Base-by-base conservation (phyloP, 2,113 vertebrate genomes). In the Rissa tridactyla region DNA sequence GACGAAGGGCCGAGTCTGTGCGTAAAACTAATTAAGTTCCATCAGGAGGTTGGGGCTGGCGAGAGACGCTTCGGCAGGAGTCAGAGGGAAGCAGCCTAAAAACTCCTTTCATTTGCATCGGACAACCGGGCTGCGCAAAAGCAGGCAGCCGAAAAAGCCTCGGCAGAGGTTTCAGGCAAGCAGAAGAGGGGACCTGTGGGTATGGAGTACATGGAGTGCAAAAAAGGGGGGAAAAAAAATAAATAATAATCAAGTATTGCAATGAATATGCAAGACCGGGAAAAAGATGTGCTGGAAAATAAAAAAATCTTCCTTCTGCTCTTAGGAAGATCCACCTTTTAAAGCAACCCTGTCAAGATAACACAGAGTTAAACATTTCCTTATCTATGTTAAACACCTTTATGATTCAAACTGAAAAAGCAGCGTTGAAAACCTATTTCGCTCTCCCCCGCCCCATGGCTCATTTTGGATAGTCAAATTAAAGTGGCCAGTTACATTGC, bases 311-410 rank as follows among this genome's bases (percentile, higher is more conserved):
- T 87, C 78, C 70, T 65, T 68, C 79, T 90, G 87, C 93, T 95
- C 44, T 80, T 60, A 78, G 84, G 66, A 93, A 90, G 92, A 92
- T 52, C 91, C 81, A 97, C 90, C 92, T 94, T 95, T 94, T 95
- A 95, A 96, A 96, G 91, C 49, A 92, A 81, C 78, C 34, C 65
- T 49, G 49, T n/a, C n/a, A 76, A 92, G 86, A 85, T 91, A 92
- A 72, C 76, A 44, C 8, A 49, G 92, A 92, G 86, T 89, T 93
- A 94, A 92, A 92, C 65, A 65, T 17, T 94, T 77, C 89, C 94
- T 97, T 97, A 96, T 96, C 94, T 95, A 72, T 84, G 91, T 85
- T 97, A 94, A 97, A 95, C 95, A 96, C 91, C 94, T 95, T 97
- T 91, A 76, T 84, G 94, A 96, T 88, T 94, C 88, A 44, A 93